phyloP scores from a whole-genome alignment of 2,113 vertebrate species.

The Tiliqua scincoides region DNA sequence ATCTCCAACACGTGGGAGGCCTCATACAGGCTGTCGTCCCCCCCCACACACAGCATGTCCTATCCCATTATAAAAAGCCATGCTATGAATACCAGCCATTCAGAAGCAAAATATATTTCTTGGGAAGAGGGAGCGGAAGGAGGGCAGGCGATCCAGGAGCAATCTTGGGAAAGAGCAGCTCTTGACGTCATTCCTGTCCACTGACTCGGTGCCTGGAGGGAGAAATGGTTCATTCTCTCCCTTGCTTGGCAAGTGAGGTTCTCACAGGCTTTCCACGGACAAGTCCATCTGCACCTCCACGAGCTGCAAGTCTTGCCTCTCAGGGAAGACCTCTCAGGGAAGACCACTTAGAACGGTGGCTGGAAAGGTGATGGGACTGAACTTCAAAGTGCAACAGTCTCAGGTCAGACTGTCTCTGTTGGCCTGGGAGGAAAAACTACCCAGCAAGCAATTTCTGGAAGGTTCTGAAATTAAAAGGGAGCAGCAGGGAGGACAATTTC shows the following conservation, averaged over 20 bases:
- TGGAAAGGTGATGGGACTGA: no score
- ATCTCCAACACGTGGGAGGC: rapidly evolving
- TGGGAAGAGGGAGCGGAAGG: conserved; percentile 43
- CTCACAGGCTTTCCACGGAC: not conserved
- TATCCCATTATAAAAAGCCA: not conserved
- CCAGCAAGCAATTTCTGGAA: not conserved
- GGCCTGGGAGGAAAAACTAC: not conserved
- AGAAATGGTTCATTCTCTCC: not conserved
- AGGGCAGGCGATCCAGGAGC: conserved; percentile 65
- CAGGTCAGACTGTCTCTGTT: not conserved
- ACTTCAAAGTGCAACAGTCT: no score
- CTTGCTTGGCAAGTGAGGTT: not conserved
- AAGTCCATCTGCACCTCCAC: not conserved
- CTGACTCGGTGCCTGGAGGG: conserved; percentile 46
- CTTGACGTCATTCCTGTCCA: conserved; percentile 51
- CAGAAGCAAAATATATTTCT: conserved; percentile 36
- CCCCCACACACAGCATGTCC: not conserved
- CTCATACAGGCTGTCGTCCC: conserved; percentile 1
- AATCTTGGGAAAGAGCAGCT: conserved; percentile 57
- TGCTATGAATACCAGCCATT: conserved; percentile 55
- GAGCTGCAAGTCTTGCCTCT: no score
- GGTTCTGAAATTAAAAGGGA: not conserved
- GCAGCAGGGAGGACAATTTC: not conserved
- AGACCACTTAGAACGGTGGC: no score
- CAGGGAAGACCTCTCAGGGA: no score